phyloP scores from a whole-genome alignment of 2,113 vertebrate species.

The Pan paniscus region DNA sequence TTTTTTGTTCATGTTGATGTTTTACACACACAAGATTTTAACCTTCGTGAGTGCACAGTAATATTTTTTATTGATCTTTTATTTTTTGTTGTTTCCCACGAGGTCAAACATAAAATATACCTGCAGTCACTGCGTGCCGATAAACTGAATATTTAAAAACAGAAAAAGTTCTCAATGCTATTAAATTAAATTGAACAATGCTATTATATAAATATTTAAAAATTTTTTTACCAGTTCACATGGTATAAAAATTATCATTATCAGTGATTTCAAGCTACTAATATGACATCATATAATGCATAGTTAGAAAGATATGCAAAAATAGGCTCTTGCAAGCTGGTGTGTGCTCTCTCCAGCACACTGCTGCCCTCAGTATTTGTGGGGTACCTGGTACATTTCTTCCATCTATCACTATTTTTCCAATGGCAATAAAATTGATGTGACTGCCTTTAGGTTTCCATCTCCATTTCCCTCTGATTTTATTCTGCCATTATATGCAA shows the following conservation, averaged over 20 bases:
- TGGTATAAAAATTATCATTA: neutral
- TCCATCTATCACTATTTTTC: neutral
- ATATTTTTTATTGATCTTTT: neutral
- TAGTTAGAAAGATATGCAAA: neutral
- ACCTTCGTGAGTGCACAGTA: neutral
- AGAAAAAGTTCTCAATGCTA: neutral
- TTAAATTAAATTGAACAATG: too few species aligned
- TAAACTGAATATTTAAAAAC: neutral
- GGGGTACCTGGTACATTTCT: neutral
- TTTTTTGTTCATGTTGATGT: neutral
- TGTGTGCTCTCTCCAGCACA: neutral
- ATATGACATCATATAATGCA: neutral
- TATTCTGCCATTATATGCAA: neutral
- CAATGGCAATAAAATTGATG: neutral
- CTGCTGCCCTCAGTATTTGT: neutral
- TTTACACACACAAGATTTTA: neutral
- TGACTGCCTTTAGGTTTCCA: neutral
- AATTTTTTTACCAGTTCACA: neutral
- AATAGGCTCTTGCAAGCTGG: neutral
- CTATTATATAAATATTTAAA: neutral
- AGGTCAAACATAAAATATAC: neutral
- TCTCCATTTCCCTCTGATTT: neutral
- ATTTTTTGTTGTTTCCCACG: neutral
- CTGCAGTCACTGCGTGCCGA: neutral
- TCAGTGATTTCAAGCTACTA: neutral